phyloP scores from a whole-genome alignment of 2,113 vertebrate species.

The Natator depressus region DNA sequence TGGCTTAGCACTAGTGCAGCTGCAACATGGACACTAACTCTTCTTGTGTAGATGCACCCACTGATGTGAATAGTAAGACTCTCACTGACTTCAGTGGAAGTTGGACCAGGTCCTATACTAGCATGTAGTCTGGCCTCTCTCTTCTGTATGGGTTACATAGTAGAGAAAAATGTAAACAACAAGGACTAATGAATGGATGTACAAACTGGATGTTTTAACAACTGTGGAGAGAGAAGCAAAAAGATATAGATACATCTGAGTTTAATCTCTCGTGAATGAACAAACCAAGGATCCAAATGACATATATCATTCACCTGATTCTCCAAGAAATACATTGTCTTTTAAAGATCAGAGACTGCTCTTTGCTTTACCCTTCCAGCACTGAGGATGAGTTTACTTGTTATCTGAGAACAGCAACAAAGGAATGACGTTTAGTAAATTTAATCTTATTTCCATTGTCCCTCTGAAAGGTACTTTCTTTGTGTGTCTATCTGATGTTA shows the following conservation, averaged over 20 bases:
- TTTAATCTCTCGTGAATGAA: background rate
- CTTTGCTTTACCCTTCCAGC: background rate
- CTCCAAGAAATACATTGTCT: background rate
- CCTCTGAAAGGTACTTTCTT: background rate
- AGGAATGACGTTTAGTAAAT: background rate
- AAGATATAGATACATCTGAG: background rate
- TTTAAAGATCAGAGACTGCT: background rate
- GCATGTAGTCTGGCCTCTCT: background rate
- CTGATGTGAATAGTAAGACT: background rate
- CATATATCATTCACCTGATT: background rate
- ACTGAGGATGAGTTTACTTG: background rate
- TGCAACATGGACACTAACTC: background rate
- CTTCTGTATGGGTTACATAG: background rate
- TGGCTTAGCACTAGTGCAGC: background rate
- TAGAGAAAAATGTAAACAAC: background rate
- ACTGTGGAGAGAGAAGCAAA: background rate
- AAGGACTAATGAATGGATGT: background rate
- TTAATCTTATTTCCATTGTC: background rate
- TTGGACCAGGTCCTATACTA: background rate
- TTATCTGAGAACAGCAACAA: background rate
- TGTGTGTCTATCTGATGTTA: background rate
- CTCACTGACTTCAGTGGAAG: background rate
- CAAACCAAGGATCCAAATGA: background rate
- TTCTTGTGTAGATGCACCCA: background rate
- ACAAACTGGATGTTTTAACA: background rate